Evolutionary conservation across 2,797 vertebrate species (phyloP).

Genomic region (Acanthurus leucopareius): DNA sequence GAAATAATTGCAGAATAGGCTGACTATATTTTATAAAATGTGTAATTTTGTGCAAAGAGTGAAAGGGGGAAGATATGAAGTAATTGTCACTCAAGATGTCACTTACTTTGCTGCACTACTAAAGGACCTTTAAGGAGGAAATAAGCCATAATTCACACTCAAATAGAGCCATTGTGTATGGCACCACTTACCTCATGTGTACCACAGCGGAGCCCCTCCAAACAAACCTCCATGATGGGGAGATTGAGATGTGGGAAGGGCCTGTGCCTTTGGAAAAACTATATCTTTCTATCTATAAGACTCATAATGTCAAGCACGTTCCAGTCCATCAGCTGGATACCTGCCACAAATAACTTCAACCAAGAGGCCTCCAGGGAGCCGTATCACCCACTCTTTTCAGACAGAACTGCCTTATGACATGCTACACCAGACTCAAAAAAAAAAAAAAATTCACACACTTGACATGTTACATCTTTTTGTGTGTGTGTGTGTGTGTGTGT

Average conservation of each 20-base stretch:
- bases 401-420: conserved; percentile 50
- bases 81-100: conserved; percentile 27
- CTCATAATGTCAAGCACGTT: conserved; percentile 62
- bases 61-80: conserved; percentile 6
- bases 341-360: conserved; percentile 55
- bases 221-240: conserved; percentile 41
- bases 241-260: conserved; percentile 44
- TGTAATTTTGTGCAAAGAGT: conserved; percentile 2
- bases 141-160: conserved; percentile 44
- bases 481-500: conserved; percentile 1
- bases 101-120: conserved; percentile 25
- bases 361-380: conserved; percentile 46
- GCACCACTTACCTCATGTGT: conserved; percentile 67
- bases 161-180: conserved; percentile 60
- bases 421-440: conserved; percentile 42
- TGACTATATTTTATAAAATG: conserved; percentile 21
- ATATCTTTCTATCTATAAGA: conserved; percentile 65
- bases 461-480: conserved; percentile 43
- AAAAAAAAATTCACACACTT: conserved; percentile 29
- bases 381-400: conserved; percentile 53
- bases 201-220: conserved; percentile 40
- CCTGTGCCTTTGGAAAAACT: conserved; percentile 63
- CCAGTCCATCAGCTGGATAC: conserved; percentile 71
- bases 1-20: conserved; percentile 30
- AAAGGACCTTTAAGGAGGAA: conserved; percentile 31